These are phyloP conservation scores for Zygogramma bicolorata DNA, from an alignment of 2,888 invertebrate genomes.

Conservation along the genomic window DNA sequence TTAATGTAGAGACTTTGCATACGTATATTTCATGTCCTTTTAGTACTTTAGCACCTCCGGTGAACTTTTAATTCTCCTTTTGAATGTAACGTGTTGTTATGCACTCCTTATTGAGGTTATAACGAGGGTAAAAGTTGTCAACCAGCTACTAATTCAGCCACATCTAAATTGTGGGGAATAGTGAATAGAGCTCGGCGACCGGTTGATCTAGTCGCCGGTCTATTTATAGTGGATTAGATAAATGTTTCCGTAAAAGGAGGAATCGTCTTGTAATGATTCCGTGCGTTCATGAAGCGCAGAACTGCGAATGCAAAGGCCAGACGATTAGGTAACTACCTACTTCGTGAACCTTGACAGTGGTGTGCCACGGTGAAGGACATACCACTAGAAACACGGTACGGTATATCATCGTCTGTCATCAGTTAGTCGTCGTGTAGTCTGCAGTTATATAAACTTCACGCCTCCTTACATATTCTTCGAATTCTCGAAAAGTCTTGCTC, in stretches of 20 bases:
- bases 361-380: not conserved
- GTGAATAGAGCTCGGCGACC: constrained; percentile 30
- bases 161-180: constrained; percentile 22
- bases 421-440: too few relatives aligned
- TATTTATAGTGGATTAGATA: constrained; percentile 50
- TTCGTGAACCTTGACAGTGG: not conserved
- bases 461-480: too few relatives aligned
- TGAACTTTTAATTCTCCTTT: not conserved
- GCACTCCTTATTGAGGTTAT: constrained; percentile 14
- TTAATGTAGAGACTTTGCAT: not conserved
- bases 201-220: constrained; percentile 22
- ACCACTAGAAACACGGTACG: not conserved
- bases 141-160: constrained; percentile 16
- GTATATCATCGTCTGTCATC: too few relatives aligned
- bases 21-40: not conserved
- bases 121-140: constrained; percentile 26
- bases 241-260: constrained; percentile 53
- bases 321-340: not conserved
- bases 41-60: constrained; percentile 4
- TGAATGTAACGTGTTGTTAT: constrained; percentile 12
- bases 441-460: too few relatives aligned
- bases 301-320: not conserved
- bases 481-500: too few relatives aligned
- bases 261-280: constrained; percentile 52
- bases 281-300: constrained; percentile 44